These are phyloP conservation scores for Pteropus rufus DNA, from an alignment of 2,797 vertebrate species.

Conservation along the genomic window DNA sequence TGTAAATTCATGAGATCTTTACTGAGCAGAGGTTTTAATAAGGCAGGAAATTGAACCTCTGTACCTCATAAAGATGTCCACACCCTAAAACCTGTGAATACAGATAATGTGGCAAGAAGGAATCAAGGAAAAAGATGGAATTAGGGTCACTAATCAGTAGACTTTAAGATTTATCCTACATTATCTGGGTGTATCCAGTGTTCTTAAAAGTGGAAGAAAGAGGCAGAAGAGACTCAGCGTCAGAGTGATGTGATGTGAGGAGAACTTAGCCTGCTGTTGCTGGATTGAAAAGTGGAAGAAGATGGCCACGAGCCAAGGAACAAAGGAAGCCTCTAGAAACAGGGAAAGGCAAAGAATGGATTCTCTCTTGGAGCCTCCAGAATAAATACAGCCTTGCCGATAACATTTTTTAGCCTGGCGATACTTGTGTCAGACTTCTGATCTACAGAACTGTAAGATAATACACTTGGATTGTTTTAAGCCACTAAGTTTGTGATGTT, in stretches of 20 bases:
- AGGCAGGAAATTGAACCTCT: background rate
- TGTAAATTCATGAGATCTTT: conserved; percentile 13
- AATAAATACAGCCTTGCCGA: background rate
- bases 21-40: background rate
- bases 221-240: background rate
- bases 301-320: background rate
- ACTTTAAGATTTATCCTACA: background rate
- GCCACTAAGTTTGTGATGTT: background rate
- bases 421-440: background rate
- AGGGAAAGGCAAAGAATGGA: background rate
- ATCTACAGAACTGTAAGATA: background rate
- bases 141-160: background rate
- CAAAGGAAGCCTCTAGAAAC: background rate
- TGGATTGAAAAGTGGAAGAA: background rate
- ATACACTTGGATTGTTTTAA: background rate
- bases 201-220: background rate
- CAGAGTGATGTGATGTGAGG: background rate
- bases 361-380: background rate
- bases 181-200: background rate
- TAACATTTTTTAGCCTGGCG: background rate
- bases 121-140: background rate
- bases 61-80: background rate
- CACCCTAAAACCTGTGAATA: background rate
- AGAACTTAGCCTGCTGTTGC: background rate
- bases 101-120: background rate